phyloP scores from a whole-genome alignment of 2,888 invertebrate species.

The Sinhomidia bicolor region DNA sequence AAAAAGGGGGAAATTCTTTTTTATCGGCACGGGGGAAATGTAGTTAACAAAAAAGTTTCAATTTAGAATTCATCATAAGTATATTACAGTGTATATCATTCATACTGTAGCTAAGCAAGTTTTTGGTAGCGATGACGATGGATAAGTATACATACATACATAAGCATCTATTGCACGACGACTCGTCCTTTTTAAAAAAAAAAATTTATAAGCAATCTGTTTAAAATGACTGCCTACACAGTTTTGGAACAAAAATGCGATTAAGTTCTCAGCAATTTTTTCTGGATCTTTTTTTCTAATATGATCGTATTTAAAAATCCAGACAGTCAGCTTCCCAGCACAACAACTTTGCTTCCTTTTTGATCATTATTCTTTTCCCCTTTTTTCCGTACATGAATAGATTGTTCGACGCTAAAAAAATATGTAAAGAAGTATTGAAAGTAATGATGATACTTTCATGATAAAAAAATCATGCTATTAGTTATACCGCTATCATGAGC shows the following conservation, averaged over 20 bases:
- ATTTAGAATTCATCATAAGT: conserved; percentile 51
- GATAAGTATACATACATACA: neutral
- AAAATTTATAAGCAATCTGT: neutral
- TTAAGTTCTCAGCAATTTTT: conserved; percentile 12
- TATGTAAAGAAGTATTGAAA: too few relatives aligned
- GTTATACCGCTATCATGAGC: too few relatives aligned
- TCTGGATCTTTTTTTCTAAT: neutral
- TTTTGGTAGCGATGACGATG: neutral
- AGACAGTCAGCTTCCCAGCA: too few relatives aligned
- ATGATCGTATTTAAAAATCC: too few relatives aligned
- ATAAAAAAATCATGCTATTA: too few relatives aligned
- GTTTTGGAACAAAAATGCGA: conserved; percentile 29
- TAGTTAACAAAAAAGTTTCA: conserved; percentile 43
- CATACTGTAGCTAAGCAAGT: neutral
- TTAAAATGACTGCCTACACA: too few relatives aligned
- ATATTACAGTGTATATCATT: conserved; percentile 13
- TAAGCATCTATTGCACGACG: too few relatives aligned
- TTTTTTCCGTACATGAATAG: too few relatives aligned
- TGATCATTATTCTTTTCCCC: too few relatives aligned
- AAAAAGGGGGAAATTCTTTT: neutral
- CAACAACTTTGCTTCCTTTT: too few relatives aligned
- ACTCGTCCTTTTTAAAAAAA: neutral
- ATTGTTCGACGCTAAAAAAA: too few relatives aligned
- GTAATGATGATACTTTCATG: too few relatives aligned
- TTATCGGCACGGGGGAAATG: conserved; percentile 5